Percentiles rank a stretch among this genome's conserved stretches.
phyloP scores from a whole-genome alignment of 1,140 invertebrate genomes.

The Drosophila murphyi region DNA sequence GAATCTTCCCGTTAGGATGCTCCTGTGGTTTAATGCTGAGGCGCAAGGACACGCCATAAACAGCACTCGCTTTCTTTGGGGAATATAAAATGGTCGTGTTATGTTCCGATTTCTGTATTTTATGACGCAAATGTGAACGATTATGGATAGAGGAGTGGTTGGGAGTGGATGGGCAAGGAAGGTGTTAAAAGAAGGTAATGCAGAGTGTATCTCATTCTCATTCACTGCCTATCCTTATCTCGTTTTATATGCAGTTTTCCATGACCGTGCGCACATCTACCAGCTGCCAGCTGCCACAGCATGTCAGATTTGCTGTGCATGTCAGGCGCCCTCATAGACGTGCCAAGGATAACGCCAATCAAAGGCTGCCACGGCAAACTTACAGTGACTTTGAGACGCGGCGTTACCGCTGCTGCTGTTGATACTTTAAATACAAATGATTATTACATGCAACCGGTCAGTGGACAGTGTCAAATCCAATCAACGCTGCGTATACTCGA shows the following conservation, averaged over 20 bases:
- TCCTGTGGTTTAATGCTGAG: constrained; percentile 13
- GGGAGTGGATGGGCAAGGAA: not conserved
- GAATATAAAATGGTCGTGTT: constrained; percentile 53
- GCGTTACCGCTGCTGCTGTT: constrained; percentile 12
- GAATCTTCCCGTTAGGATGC: not conserved
- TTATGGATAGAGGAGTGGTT: constrained; percentile 51
- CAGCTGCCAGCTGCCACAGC: constrained; percentile 74
- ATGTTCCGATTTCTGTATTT: constrained; percentile 63
- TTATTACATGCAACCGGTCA: constrained; percentile 40
- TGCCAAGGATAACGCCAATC: constrained; percentile 75
- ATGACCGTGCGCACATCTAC: constrained; percentile 37
- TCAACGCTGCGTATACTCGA: constrained; percentile 77
- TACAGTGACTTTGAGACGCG: constrained; percentile 6
- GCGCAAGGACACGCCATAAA: constrained; percentile 9
- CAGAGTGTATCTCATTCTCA: not conserved
- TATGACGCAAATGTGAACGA: constrained; percentile 63
- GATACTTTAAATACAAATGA: constrained; percentile 51
- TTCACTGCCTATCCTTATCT: not conserved
- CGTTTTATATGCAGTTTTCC: constrained; percentile 27
- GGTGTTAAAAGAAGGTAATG: constrained; percentile 36
- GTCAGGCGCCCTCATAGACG: constrained; percentile 54
- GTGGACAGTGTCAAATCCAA: constrained; percentile 72
- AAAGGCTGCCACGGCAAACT: constrained; percentile 24
- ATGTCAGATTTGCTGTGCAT: constrained; percentile 69
- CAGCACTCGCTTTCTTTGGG: constrained; percentile 21